Conservation (phyloP, 2,113 vertebrate genomes). For the Amazona guildingii region DNA sequence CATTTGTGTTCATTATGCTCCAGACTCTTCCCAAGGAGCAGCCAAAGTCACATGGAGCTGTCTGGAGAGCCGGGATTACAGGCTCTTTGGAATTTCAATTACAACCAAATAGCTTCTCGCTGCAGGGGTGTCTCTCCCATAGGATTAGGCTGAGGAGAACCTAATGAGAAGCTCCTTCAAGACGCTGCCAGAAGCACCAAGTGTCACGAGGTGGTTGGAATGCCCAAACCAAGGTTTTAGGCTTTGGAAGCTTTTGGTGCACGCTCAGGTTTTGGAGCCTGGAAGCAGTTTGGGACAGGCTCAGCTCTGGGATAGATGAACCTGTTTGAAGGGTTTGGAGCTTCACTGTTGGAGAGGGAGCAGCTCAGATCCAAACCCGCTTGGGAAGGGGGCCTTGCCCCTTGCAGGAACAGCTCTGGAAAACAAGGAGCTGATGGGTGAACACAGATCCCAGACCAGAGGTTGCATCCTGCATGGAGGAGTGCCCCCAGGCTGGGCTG, state of each 20-base stretch:
- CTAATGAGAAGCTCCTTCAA: not conserved
- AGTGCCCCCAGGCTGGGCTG: rapidly evolving
- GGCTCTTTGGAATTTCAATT: not conserved
- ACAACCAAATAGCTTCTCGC: not conserved
- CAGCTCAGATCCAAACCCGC: not conserved
- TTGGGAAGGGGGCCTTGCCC: not conserved
- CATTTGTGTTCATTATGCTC: not conserved
- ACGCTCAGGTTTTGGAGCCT: not conserved
- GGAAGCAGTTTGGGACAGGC: not conserved
- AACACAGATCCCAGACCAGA: not conserved
- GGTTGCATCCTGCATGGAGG: not conserved
- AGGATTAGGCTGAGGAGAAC: not conserved
- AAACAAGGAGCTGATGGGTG: not conserved
- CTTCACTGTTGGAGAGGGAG: not conserved
- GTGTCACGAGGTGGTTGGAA: not conserved
- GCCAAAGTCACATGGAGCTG: not conserved
- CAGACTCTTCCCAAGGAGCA: not conserved
- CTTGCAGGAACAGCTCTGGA: rapidly evolving
- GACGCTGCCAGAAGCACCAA: not conserved
- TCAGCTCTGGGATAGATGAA: not conserved
- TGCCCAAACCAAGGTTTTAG: not conserved
- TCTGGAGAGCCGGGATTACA: not conserved
- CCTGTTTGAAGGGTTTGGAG: not conserved
- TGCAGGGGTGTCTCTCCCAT: not conserved
- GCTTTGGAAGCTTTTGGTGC: not conserved